Evolutionary conservation across 2,113 vertebrate genomes (phyloP).

Genomic region (Uria lomvia): DNA sequence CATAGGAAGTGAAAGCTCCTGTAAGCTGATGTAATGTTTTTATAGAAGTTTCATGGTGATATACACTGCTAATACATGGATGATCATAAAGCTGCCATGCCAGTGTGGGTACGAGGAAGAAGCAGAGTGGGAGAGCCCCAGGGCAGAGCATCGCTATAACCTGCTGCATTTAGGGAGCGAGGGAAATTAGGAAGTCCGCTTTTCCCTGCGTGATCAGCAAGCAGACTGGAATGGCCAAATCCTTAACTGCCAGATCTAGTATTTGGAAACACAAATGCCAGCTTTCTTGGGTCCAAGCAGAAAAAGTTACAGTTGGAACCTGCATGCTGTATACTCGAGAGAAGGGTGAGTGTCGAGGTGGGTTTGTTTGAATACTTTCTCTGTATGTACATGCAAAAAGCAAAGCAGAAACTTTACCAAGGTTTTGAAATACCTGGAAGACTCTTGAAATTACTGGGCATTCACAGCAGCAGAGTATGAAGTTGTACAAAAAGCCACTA

Average conservation of each 20-base stretch:
- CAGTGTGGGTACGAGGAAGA: neutral
- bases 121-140: rapidly evolving
- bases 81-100: neutral
- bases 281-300: neutral
- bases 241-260: neutral
- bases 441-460: neutral
- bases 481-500: neutral
- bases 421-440: neutral
- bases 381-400: neutral
- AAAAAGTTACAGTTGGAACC: neutral
- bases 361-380: neutral
- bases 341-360: neutral
- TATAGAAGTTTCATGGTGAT: neutral
- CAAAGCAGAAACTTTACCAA: neutral
- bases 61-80: neutral
- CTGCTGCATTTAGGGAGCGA: rapidly evolving
- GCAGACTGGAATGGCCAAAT: neutral
- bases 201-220: neutral
- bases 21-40: neutral
- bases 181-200: neutral
- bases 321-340: neutral
- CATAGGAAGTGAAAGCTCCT: neutral
- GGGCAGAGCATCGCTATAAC: neutral
- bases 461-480: neutral
- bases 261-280: neutral